A percentile compares a stretch with the other conserved stretches of the same genome.
Evolutionary conservation across 2,888 invertebrate species (phyloP).

Genomic region (Merodon equestris): DNA sequence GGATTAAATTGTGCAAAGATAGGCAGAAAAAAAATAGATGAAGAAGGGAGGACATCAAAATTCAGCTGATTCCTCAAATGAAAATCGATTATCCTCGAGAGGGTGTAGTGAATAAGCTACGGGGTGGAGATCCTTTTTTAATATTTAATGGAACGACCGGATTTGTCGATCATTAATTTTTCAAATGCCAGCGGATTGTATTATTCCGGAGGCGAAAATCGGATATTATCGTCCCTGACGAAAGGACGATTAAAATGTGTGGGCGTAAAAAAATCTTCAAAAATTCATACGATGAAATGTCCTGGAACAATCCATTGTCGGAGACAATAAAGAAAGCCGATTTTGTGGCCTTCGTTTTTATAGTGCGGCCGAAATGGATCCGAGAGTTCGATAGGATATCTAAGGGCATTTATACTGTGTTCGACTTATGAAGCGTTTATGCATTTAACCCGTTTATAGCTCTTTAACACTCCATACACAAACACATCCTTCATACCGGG

Average conservation of each 20-base stretch:
- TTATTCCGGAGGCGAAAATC: conserved; percentile 33
- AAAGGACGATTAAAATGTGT: conserved; percentile 36
- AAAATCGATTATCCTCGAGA: conserved; percentile 55
- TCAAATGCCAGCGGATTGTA: conserved; percentile 32
- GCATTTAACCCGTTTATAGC: conserved; percentile 57
- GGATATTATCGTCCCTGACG: conserved; percentile 25
- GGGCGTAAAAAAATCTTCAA: conserved; percentile 26
- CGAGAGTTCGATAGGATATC: background rate
- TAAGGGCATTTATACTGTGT: conserved; percentile 16
- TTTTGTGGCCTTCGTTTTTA: conserved; percentile 35
- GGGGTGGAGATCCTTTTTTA: conserved; percentile 50
- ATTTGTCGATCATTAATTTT: conserved; percentile 61
- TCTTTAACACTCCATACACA: conserved; percentile 16
- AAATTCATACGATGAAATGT: conserved; percentile 34
- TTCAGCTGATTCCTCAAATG: conserved; percentile 57
- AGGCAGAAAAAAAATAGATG: conserved; percentile 38
- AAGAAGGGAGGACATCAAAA: conserved; percentile 47
- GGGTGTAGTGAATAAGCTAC: conserved; percentile 2
- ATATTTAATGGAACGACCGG: conserved; percentile 58
- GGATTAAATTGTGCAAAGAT: conserved; percentile 63
- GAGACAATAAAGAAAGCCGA: conserved; percentile 44
- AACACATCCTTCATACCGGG: too few species aligned
- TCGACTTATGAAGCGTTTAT: conserved; percentile 48
- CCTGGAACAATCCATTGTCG: conserved; percentile 43
- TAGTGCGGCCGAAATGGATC: conserved; percentile 30